Conservation (phyloP, 2,113 vertebrate species). For the Tupaia chinensis region DNA sequence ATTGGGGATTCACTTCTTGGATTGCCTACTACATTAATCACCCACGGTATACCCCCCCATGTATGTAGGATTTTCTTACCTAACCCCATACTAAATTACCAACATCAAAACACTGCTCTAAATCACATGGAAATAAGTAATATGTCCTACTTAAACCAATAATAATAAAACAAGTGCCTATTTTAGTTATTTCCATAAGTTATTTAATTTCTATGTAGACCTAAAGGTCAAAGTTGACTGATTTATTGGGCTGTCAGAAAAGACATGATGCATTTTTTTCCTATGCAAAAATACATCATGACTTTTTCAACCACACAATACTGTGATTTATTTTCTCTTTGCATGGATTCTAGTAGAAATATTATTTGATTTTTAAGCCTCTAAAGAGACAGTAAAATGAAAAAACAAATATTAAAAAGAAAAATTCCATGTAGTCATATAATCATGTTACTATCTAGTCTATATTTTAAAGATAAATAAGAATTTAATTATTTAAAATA, state of each 20-base stretch:
- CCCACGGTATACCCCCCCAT: slow-evolving; percentile 88
- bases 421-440: neutral
- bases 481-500: neutral
- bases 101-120: neutral
- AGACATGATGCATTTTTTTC: too few relatives aligned
- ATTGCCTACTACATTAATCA: slow-evolving; percentile 92
- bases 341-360: neutral
- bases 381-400: neutral
- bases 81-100: neutral
- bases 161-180: neutral
- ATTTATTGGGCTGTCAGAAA: neutral
- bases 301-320: too few relatives aligned
- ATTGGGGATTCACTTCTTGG: slow-evolving; percentile 89
- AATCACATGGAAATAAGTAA: neutral
- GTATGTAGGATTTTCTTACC: slow-evolving; percentile 81
- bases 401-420: neutral
- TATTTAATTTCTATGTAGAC: neutral
- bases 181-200: neutral
- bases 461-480: neutral
- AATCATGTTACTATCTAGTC: neutral
- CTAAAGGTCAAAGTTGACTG: neutral
- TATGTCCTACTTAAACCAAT: neutral
- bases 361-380: neutral
- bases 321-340: neutral
- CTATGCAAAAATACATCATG: too few relatives aligned